Base-by-base conservation (phyloP, 2,113 vertebrate species). In the Cygnus buccinator region DNA sequence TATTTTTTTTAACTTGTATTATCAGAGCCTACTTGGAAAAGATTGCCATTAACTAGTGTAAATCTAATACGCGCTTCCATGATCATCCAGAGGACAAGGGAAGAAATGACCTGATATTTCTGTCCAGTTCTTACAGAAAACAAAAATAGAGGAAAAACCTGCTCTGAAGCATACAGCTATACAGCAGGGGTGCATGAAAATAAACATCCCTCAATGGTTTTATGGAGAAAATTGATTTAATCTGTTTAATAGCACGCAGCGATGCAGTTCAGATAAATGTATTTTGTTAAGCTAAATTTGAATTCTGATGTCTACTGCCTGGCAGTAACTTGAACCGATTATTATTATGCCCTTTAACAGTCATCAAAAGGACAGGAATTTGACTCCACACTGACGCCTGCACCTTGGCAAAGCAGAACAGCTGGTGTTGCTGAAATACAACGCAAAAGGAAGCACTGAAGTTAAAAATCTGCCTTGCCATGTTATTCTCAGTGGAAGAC, bases 21-120 rank as follows among this genome's bases (percentile, higher is more conserved):
- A 97, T 59, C 19, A 91, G 6, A 82, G 55, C 50, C 70, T 75
- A 21, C 77, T 76, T 89, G 84, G 54, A 92, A 92, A 84, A 82
- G 21, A 54, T 33, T 84, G 78, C 83, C 39, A 80, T 70, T 86
- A 90, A 68, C 58, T 37, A 6, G 44, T 89, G 33, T 88, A 88
- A 87, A 92, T 87, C 71, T 88, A 52, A 52, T 23, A 31, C 6
- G 5, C 6, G 11, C 41, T 41, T 50, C 43, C 43, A 3, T 44
- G 75, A 82, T 55, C 79, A 72, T 83, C 80, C 82, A 78, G 61
- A 95, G 78, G 85, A 92, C 18, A 70, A 74, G 52, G 79, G 55
- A 29, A 91, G 87, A 81, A 95, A 88, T 25, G 71, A 73, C 37
- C 31, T 31, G 63, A 48, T 3, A 4, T 80, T 83, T 89, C 58